Percentiles rank a stretch among this genome's conserved stretches.
Conservation (phyloP, 2,888 invertebrate genomes). For the Platycheirus albimanus region DNA sequence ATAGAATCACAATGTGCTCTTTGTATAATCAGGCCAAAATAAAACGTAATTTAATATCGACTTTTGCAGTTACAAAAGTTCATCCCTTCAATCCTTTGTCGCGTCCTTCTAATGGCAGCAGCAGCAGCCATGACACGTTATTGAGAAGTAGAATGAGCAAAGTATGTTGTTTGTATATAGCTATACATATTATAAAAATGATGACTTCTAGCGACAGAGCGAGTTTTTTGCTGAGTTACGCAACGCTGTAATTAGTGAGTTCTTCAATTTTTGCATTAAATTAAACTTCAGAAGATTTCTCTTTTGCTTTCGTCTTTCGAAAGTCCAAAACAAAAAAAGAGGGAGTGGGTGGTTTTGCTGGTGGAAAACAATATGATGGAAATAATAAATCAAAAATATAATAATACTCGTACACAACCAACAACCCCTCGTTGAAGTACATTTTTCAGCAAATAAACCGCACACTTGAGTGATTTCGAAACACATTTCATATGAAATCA, state of each 20-base stretch:
- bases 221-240: background rate
- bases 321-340: background rate
- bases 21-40: conserved; percentile 29
- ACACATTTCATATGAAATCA: conserved; percentile 30
- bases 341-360: too few relatives aligned
- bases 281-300: background rate
- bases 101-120: background rate
- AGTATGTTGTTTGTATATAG: background rate
- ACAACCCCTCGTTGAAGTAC: background rate
- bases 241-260: conserved; percentile 32
- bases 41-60: conserved; percentile 25
- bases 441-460: conserved; percentile 1
- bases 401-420: too few relatives aligned
- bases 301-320: background rate
- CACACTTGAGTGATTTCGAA: conserved; percentile 26
- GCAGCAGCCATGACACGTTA: background rate
- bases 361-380: background rate
- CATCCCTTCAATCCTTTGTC: too few relatives aligned
- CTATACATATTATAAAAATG: too few relatives aligned
- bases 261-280: background rate
- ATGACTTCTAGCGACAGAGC: background rate
- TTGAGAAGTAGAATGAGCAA: background rate
- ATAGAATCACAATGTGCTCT: conserved; percentile 1
- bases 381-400: conserved; percentile 4
- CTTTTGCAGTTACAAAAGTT: conserved; percentile 11